These are phyloP conservation scores for Nasonia oneida DNA, from an alignment of 2,888 invertebrate genomes.

Conservation along the genomic window DNA sequence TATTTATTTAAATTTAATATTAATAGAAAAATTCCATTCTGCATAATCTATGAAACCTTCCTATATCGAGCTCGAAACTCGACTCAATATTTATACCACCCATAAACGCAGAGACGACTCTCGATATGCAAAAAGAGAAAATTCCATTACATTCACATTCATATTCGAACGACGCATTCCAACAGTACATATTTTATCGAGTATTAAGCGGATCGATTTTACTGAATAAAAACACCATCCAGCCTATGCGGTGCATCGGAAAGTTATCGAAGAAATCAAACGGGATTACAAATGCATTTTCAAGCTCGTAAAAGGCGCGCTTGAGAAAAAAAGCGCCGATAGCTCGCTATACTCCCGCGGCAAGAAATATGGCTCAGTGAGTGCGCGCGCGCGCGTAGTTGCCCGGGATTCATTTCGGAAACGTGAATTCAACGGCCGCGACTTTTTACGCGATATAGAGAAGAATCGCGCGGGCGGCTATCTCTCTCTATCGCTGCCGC, in stretches of 20 bases:
- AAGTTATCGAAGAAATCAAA: slow-evolving; percentile 38
- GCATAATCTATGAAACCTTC: no score
- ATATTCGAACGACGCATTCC: not conserved
- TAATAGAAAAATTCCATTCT: no score
- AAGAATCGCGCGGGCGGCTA: not conserved
- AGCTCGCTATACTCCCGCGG: not conserved
- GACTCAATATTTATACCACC: not conserved
- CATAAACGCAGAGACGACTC: not conserved
- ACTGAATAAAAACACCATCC: not conserved
- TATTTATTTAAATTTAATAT: no score
- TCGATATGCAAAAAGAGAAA: not conserved
- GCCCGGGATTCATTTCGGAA: slow-evolving; percentile 37
- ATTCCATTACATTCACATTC: not conserved
- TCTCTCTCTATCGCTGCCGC: not conserved
- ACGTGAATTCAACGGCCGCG: slow-evolving; percentile 33
- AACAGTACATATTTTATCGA: not conserved
- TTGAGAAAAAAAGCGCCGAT: slow-evolving; percentile 12
- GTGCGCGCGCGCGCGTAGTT: not conserved
- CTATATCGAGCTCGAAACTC: no score
- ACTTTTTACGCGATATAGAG: slow-evolving; percentile 29
- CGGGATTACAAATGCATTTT: slow-evolving; percentile 40
- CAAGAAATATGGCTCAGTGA: slow-evolving; percentile 15
- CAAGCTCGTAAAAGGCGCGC: slow-evolving; percentile 7
- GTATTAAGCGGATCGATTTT: not conserved
- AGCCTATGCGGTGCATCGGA: not conserved